Percentiles rank a stretch among this genome's conserved stretches.
Conservation (phyloP, 2,113 vertebrate genomes). For the Embiotoca jacksoni region DNA sequence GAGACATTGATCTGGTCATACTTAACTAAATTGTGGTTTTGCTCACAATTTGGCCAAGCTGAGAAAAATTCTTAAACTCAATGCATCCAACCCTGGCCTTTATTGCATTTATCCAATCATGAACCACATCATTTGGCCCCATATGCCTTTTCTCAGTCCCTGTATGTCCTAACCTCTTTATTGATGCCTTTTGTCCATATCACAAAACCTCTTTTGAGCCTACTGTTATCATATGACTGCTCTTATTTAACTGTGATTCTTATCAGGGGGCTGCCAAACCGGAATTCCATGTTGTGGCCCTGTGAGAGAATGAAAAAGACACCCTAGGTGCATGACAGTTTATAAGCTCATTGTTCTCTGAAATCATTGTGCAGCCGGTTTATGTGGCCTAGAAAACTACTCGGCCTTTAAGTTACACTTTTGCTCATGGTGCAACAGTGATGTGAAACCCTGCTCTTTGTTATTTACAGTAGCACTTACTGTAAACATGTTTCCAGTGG, state of each 20-base stretch:
- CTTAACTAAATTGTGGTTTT: background rate
- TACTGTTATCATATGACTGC: slow-evolving; percentile 57
- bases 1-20: slow-evolving; percentile 8
- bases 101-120: slow-evolving; percentile 36
- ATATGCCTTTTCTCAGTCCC: slow-evolving; percentile 61
- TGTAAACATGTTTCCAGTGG: slow-evolving; percentile 46
- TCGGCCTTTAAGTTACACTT: slow-evolving; percentile 16
- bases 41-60: slow-evolving; percentile 4
- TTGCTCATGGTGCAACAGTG: slow-evolving; percentile 51
- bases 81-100: slow-evolving; percentile 45
- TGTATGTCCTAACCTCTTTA: slow-evolving; percentile 38
- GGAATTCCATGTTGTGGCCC: slow-evolving; percentile 62
- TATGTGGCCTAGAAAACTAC: slow-evolving; percentile 26
- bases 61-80: background rate
- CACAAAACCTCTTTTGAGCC: slow-evolving; percentile 49
- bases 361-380: slow-evolving; percentile 47
- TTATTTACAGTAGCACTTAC: slow-evolving; percentile 59
- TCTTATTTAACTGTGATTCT: slow-evolving; percentile 66
- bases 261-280: slow-evolving; percentile 55
- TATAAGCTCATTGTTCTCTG: slow-evolving; percentile 70
- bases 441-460: slow-evolving; percentile 55
- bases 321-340: slow-evolving; percentile 39
- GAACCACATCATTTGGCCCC: slow-evolving; percentile 28
- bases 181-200: slow-evolving; percentile 69
- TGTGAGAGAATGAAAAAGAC: slow-evolving; percentile 35